These are phyloP conservation scores for Ploceus nigricollis DNA, from an alignment of 2,113 vertebrate genomes.

Conservation along the genomic window DNA sequence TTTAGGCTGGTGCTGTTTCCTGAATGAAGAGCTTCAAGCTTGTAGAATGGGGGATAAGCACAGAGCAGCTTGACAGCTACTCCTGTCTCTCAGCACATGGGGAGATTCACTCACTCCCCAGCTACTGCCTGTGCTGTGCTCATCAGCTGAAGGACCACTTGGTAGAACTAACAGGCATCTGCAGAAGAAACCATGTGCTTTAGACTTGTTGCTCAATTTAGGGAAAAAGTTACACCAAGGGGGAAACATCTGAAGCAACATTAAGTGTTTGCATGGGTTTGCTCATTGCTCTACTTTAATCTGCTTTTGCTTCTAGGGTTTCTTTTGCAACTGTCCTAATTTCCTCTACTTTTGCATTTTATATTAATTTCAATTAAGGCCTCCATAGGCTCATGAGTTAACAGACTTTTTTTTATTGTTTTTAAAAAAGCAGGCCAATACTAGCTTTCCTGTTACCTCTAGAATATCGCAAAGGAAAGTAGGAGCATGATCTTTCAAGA, in stretches of 20 bases:
- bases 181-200: not conserved
- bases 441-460: not conserved
- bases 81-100: not conserved
- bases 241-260: constrained; percentile 7
- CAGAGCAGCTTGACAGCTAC: not conserved
- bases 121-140: not conserved
- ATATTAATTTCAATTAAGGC: constrained; percentile 29
- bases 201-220: not conserved
- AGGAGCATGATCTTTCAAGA: not conserved
- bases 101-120: not conserved
- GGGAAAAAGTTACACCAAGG: not conserved
- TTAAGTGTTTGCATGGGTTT: constrained; percentile 10
- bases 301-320: constrained; percentile 16
- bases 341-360: constrained; percentile 33
- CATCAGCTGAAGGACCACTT: not conserved
- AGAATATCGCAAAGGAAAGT: not conserved
- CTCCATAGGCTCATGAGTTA: not conserved
- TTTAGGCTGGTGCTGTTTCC: not conserved
- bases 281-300: constrained; percentile 28
- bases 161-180: not conserved
- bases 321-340: constrained; percentile 43
- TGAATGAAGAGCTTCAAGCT: not conserved
- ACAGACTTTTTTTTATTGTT: not conserved
- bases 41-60: fast-evolving
- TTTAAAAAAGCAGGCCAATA: not conserved